Conservation (phyloP, 2,888 invertebrate species). For the Xestoiulus laeticollis region DNA sequence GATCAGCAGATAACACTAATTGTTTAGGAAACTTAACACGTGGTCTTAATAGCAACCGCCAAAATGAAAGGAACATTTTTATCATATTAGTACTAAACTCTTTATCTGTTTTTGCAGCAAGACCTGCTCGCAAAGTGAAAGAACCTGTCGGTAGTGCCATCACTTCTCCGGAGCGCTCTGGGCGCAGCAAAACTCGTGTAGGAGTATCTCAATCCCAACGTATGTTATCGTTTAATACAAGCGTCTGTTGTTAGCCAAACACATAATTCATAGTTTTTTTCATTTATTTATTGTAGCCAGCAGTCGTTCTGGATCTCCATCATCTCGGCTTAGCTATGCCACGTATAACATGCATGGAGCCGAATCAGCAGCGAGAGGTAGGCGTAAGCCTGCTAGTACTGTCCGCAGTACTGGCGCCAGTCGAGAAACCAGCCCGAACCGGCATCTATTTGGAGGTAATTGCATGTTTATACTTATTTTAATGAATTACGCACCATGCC, state of each 20-base stretch:
- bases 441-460: slow-evolving; percentile 53
- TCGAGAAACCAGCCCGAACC: slow-evolving; percentile 65
- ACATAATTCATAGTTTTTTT: background rate
- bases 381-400: slow-evolving; percentile 60
- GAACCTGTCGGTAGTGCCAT: slow-evolving; percentile 66
- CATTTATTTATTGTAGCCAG: slow-evolving; percentile 72
- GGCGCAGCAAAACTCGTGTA: slow-evolving; percentile 71
- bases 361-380: slow-evolving; percentile 58
- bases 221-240: slow-evolving; percentile 67
- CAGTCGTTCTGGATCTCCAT: slow-evolving; percentile 92
- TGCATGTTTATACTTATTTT: background rate
- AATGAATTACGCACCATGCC: background rate
- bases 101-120: slow-evolving; percentile 67
- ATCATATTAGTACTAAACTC: background rate
- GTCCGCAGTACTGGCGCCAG: slow-evolving; percentile 65
- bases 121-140: slow-evolving; percentile 72
- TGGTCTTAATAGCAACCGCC: background rate
- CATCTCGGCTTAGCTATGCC: slow-evolving; percentile 80
- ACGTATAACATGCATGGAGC: slow-evolving; percentile 66
- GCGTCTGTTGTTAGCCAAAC: background rate
- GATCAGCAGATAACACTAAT: slow-evolving; percentile 15
- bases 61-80: background rate
- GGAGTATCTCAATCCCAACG: slow-evolving; percentile 93
- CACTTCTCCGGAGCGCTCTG: slow-evolving; percentile 70
- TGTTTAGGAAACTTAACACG: background rate